Evolutionary conservation across 2,113 vertebrate genomes (phyloP).

Genomic region (Trogon melanurus): DNA sequence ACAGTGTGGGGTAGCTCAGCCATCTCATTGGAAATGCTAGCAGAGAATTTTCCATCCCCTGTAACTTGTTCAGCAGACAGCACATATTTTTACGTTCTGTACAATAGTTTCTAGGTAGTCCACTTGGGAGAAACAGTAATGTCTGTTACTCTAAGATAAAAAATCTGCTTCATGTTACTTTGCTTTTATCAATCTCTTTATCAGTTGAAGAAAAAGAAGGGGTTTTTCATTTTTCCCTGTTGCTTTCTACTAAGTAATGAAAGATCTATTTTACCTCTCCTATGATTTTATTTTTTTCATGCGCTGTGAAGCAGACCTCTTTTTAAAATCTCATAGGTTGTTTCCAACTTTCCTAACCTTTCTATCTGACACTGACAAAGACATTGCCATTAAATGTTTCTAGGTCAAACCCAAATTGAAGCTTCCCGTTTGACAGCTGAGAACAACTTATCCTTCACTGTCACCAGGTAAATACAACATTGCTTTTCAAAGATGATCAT

Average conservation of each 20-base stretch:
- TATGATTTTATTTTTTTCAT: neutral
- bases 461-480: slow-evolving; percentile 34
- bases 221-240: neutral
- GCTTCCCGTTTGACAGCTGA: slow-evolving; percentile 42
- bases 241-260: neutral
- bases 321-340: neutral
- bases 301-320: neutral
- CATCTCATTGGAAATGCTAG: neutral
- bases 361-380: neutral
- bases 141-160: neutral
- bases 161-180: neutral
- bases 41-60: neutral
- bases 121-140: neutral
- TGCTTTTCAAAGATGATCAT: slow-evolving; percentile 36
- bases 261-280: neutral
- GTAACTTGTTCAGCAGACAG: neutral
- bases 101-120: neutral
- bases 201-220: neutral
- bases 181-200: neutral
- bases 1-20: neutral
- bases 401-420: slow-evolving; percentile 50
- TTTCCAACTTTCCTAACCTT: neutral
- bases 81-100: neutral
- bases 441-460: slow-evolving; percentile 33
- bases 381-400: slow-evolving; percentile 13